phyloP scores from a whole-genome alignment of 2,113 vertebrate genomes.

The Muscicapa adusta region DNA sequence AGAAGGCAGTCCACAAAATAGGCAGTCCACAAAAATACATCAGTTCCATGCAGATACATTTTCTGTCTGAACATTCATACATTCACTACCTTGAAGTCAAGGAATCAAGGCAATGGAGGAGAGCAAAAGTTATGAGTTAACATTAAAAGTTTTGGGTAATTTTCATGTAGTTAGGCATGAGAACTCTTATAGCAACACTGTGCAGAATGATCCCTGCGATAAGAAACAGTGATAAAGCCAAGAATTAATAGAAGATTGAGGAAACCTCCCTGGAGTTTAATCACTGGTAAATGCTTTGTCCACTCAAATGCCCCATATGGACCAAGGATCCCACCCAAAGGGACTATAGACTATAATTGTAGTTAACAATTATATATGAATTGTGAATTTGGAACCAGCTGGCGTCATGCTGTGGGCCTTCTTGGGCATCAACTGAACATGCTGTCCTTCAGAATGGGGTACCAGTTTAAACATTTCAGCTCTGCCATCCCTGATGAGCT shows the following conservation, averaged over 20 bases:
- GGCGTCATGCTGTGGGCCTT: background rate
- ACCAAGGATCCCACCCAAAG: background rate
- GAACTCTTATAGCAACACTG: background rate
- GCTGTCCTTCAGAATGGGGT: background rate
- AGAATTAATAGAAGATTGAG: background rate
- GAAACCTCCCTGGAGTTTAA: background rate
- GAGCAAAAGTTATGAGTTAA: background rate
- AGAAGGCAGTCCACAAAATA: background rate
- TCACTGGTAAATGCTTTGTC: background rate
- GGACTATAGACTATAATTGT: background rate
- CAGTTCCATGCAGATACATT: background rate
- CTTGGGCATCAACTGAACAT: background rate
- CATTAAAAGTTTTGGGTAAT: background rate
- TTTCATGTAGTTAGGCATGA: background rate
- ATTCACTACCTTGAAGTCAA: background rate
- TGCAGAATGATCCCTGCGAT: background rate
- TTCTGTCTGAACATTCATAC: background rate
- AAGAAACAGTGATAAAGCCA: background rate
- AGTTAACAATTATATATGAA: background rate
- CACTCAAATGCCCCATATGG: background rate
- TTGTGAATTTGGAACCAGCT: background rate
- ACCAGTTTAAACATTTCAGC: background rate
- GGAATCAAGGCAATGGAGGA: background rate
- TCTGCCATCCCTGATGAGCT: background rate
- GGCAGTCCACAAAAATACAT: background rate